These are phyloP conservation scores for Phrixothrix hirtus DNA, from an alignment of 2,888 invertebrate genomes.

Conservation along the genomic window DNA sequence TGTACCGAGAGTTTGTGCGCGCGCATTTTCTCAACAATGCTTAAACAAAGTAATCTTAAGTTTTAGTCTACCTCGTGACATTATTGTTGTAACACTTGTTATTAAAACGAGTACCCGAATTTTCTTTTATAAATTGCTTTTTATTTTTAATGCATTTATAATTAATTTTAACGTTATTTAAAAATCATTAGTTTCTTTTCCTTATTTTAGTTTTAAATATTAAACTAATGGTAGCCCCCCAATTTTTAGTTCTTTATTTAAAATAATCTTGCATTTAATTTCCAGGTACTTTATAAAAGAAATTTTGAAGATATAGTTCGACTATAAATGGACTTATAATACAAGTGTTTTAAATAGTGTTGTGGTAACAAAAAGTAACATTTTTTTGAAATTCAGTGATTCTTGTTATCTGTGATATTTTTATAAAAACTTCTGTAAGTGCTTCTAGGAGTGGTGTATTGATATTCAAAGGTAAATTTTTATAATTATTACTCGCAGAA, in stretches of 20 bases:
- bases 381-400: constrained; percentile 19
- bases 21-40: constrained; percentile 36
- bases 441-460: not conserved
- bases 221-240: too few species aligned
- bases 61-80: constrained; percentile 37
- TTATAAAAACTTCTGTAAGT: constrained; percentile 4
- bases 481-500: not conserved
- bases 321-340: constrained; percentile 4
- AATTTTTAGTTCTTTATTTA: too few species aligned
- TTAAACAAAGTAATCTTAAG: constrained; percentile 33
- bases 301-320: not conserved
- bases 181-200: too few species aligned
- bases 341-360: constrained; percentile 19
- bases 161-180: too few species aligned
- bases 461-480: constrained; percentile 5
- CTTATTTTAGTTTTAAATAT: too few species aligned
- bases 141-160: too few species aligned
- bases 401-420: constrained; percentile 26
- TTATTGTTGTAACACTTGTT: constrained; percentile 36
- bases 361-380: constrained; percentile 9
- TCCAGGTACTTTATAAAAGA: constrained; percentile 11
- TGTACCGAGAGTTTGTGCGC: constrained; percentile 38
- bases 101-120: constrained; percentile 20
- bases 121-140: constrained; percentile 11
- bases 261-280: too few species aligned